phyloP scores from a whole-genome alignment of 2,113 vertebrate genomes.

The Perca schrenkii region DNA sequence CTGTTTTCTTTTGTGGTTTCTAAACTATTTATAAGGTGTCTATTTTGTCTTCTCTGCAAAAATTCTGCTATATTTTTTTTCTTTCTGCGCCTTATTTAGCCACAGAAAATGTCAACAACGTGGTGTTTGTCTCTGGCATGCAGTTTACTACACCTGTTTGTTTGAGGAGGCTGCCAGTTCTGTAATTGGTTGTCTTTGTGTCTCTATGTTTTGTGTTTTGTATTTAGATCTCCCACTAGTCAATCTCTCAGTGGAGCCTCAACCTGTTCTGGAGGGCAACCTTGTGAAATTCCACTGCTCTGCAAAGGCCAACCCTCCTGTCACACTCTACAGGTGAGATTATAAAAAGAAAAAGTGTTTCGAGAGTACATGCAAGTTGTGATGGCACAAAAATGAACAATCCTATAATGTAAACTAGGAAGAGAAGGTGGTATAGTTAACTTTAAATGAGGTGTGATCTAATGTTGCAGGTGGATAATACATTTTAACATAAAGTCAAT shows the following conservation, averaged over 20 bases:
- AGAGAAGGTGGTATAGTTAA: neutral
- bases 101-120: conserved; percentile 33
- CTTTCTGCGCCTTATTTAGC: conserved; percentile 2
- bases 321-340: conserved; percentile 96
- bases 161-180: conserved; percentile 37
- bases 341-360: neutral
- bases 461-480: conserved; percentile 31
- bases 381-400: neutral
- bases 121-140: conserved; percentile 31
- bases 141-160: conserved; percentile 27
- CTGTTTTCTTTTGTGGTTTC: conserved; percentile 19
- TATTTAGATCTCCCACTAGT: conserved; percentile 93
- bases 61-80: neutral
- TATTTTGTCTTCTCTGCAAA: conserved; percentile 19
- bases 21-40: conserved; percentile 7
- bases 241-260: conserved; percentile 95
- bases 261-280: conserved; percentile 95
- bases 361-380: neutral
- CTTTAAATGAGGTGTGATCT: conserved; percentile 33
- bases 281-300: conserved; percentile 96
- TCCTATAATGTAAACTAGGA: neutral
- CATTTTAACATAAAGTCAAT: conserved; percentile 22
- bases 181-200: conserved; percentile 61
- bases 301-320: conserved; percentile 96
- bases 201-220: conserved; percentile 26